Conservation (phyloP, 2,113 vertebrate genomes). For the Tylochromis polylepis region DNA sequence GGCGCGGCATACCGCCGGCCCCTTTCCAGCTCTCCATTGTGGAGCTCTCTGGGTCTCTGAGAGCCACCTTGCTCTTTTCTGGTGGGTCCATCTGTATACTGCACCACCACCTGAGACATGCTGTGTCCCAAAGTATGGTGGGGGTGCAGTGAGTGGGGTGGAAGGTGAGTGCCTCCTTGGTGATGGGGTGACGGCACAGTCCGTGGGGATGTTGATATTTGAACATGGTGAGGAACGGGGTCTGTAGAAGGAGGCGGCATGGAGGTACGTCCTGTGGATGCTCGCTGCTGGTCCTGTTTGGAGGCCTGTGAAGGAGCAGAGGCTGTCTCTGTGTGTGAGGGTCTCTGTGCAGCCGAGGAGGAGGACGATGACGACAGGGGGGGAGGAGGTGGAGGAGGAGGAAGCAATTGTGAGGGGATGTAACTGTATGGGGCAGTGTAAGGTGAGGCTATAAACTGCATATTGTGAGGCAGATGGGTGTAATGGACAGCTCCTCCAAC, state of each 20-base stretch:
- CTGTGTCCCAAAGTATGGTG: slow-evolving; percentile 84
- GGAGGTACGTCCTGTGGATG: slow-evolving; percentile 70
- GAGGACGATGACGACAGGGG: slow-evolving; percentile 77
- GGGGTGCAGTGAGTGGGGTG: slow-evolving; percentile 78
- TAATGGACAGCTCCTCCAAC: slow-evolving; percentile 84
- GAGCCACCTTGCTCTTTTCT: slow-evolving; percentile 77
- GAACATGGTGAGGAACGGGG: slow-evolving; percentile 74
- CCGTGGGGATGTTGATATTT: slow-evolving; percentile 75
- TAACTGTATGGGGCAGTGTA: slow-evolving; percentile 88
- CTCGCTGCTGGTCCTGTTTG: slow-evolving; percentile 78
- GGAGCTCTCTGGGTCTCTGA: slow-evolving; percentile 80
- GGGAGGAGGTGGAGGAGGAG: slow-evolving; percentile 82
- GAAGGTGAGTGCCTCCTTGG: slow-evolving; percentile 69
- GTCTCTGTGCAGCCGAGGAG: slow-evolving; percentile 75
- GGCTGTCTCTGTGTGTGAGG: slow-evolving; percentile 62
- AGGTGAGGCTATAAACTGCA: slow-evolving; percentile 89
- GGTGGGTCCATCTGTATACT: slow-evolving; percentile 79
- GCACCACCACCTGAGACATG: slow-evolving; percentile 85
- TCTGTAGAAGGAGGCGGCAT: slow-evolving; percentile 79
- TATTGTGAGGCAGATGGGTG: slow-evolving; percentile 84
- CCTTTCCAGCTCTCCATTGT: slow-evolving; percentile 89
- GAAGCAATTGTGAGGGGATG: slow-evolving; percentile 86
- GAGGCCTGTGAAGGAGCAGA: slow-evolving; percentile 80
- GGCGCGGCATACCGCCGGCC: slow-evolving; percentile 73
- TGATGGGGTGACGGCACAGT: slow-evolving; percentile 79